These are phyloP conservation scores for Cardiocondyla obscurior DNA, from an alignment of 1,140 invertebrate species.

Conservation along the genomic window DNA sequence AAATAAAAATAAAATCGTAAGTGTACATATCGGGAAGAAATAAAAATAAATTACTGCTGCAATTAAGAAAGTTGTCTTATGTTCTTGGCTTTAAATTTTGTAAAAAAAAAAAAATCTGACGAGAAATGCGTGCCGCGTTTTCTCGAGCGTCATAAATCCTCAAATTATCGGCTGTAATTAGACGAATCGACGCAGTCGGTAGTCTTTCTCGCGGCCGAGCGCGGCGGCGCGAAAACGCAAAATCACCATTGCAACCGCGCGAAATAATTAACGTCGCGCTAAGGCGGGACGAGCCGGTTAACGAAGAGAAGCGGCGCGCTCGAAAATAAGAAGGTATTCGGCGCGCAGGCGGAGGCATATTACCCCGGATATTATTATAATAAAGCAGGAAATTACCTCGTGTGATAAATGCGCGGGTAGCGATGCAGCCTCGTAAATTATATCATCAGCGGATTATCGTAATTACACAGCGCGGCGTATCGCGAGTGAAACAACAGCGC, in stretches of 20 bases:
- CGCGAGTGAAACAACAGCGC: conserved; percentile 51
- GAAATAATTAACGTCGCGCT: conserved; percentile 51
- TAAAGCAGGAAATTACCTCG: conserved; percentile 72
- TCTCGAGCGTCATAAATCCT: neutral
- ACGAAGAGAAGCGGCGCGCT: conserved; percentile 59
- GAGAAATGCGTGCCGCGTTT: neutral
- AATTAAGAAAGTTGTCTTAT: neutral
- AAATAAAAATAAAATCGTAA: too few relatives aligned
- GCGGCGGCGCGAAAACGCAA: conserved; percentile 21
- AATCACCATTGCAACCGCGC: conserved; percentile 1
- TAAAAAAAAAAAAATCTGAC: neutral
- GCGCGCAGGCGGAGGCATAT: conserved; percentile 59
- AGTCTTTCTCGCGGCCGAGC: neutral
- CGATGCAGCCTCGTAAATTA: conserved; percentile 63
- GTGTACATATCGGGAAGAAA: neutral
- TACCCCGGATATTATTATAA: conserved; percentile 74
- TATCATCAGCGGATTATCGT: conserved; percentile 73
- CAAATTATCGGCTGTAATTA: conserved; percentile 15
- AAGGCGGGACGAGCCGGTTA: conserved; percentile 34
- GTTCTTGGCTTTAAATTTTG: neutral
- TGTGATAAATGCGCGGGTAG: conserved; percentile 71
- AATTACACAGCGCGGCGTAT: conserved; percentile 63
- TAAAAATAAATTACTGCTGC: neutral
- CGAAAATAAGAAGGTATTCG: conserved; percentile 66
- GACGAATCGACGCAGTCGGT: neutral